Percentiles rank a stretch among this genome's conserved stretches.
phyloP scores from a whole-genome alignment of 1,140 invertebrate genomes.

The Anastrepha ludens region DNA sequence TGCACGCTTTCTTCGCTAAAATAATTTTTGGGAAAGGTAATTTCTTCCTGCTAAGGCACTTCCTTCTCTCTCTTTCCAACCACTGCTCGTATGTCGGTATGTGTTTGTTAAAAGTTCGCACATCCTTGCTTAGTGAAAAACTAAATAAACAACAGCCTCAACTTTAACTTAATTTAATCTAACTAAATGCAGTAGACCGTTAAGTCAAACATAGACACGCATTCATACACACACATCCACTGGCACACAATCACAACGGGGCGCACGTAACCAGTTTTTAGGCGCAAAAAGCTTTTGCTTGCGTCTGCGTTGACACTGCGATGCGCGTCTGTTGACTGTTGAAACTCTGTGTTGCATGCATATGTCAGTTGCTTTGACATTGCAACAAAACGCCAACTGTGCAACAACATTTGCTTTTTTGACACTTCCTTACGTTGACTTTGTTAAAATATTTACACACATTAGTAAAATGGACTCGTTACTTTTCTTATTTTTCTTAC shows the following conservation, averaged over 20 bases:
- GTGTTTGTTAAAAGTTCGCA: no score
- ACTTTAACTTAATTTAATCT: constrained; percentile 33
- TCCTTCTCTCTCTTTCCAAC: not conserved
- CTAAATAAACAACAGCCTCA: constrained; percentile 31
- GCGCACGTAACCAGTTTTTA: not conserved
- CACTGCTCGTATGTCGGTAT: no score
- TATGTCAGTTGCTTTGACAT: constrained; percentile 27
- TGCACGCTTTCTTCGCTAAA: not conserved
- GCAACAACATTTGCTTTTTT: constrained; percentile 12
- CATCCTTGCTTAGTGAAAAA: not conserved
- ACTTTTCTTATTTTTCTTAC: not conserved
- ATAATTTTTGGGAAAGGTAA: not conserved
- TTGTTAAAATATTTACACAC: constrained; percentile 49
- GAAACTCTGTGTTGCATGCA: not conserved
- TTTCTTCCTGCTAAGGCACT: not conserved
- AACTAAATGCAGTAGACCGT: constrained; percentile 26
- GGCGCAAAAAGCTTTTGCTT: constrained; percentile 6
- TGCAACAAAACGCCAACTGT: not conserved
- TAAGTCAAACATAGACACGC: constrained; percentile 34
- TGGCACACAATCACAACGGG: not conserved
- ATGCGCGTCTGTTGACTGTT: not conserved
- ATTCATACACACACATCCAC: not conserved
- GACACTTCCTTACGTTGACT: constrained; percentile 14
- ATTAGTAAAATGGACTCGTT: constrained; percentile 31
- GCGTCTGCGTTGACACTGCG: not conserved